These are phyloP conservation scores for Tenodera sinensis DNA, from an alignment of 2,888 invertebrate genomes.

Conservation along the genomic window DNA sequence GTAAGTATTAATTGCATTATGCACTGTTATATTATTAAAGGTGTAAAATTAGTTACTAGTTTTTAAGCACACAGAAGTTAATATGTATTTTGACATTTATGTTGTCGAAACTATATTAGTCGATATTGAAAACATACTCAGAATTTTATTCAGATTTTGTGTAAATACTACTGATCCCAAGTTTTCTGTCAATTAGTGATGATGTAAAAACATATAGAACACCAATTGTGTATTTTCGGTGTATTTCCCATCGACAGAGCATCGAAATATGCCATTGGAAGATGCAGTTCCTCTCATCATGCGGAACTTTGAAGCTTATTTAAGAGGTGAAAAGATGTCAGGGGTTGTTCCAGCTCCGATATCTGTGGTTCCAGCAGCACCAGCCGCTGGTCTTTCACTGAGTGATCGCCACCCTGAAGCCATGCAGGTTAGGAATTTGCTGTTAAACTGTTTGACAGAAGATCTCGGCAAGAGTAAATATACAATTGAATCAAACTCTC, in stretches of 20 bases:
- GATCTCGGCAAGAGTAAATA: not conserved
- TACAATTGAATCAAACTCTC: not conserved
- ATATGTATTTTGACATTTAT: not conserved
- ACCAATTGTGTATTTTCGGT: constrained; percentile 23
- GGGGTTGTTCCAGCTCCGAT: constrained; percentile 15
- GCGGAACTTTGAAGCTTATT: constrained; percentile 64
- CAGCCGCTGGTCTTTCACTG: constrained; percentile 38
- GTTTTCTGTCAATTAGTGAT: not conserved
- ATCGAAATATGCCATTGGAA: constrained; percentile 93
- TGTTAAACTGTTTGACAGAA: not conserved
- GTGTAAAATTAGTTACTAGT: not conserved
- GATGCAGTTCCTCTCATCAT: constrained; percentile 79
- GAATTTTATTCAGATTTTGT: not conserved
- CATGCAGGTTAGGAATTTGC: constrained; percentile 41
- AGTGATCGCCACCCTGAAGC: constrained; percentile 59
- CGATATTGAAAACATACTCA: not conserved
- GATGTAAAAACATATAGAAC: not conserved
- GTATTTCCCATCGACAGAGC: constrained; percentile 57
- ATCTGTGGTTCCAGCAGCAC: constrained; percentile 21
- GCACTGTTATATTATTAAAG: not conserved
- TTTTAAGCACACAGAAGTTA: not conserved
- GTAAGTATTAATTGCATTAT: not conserved
- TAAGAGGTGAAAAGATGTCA: constrained; percentile 47
- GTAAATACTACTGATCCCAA: not conserved
- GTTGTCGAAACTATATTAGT: not conserved